These are phyloP conservation scores for Palythoa grandiflora DNA, from an alignment of 92 coral and sea anemone genomes.

Conservation along the genomic window DNA sequence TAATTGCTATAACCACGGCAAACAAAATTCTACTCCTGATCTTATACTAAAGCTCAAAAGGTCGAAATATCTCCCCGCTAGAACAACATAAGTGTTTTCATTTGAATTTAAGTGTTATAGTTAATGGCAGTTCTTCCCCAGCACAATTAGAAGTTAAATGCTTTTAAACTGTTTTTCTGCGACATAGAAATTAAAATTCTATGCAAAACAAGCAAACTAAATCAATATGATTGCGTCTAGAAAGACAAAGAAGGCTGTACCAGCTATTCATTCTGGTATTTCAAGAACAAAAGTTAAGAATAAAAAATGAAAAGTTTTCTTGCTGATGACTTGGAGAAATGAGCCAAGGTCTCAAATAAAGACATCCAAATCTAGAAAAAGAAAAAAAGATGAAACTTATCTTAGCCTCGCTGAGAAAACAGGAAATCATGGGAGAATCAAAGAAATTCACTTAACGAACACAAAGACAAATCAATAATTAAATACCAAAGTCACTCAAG, in stretches of 20 bases:
- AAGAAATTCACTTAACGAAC: neutral
- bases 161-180: slow-evolving; percentile 10
- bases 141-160: slow-evolving; percentile 7
- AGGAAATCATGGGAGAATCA: slow-evolving; percentile 10
- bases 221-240: slow-evolving; percentile 39
- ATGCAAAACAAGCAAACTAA: slow-evolving; percentile 45
- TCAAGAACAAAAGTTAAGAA: slow-evolving; percentile 41
- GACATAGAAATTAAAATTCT: slow-evolving; percentile 26
- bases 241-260: slow-evolving; percentile 40
- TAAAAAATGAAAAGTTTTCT: neutral
- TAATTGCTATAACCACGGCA: neutral
- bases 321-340: neutral
- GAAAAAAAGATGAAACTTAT: neutral
- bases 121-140: neutral
- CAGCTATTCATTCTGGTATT: slow-evolving; percentile 47
- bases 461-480: slow-evolving; percentile 38
- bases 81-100: neutral
- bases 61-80: neutral
- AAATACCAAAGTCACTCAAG: slow-evolving; percentile 36
- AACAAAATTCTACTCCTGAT: neutral
- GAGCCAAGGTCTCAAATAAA: neutral
- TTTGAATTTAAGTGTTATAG: neutral
- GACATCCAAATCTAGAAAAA: neutral
- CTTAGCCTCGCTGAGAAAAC: neutral
- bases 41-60: neutral